phyloP scores from a whole-genome alignment of 53 echinoderm and acorn worm species.

The Arbacia lixula region DNA sequence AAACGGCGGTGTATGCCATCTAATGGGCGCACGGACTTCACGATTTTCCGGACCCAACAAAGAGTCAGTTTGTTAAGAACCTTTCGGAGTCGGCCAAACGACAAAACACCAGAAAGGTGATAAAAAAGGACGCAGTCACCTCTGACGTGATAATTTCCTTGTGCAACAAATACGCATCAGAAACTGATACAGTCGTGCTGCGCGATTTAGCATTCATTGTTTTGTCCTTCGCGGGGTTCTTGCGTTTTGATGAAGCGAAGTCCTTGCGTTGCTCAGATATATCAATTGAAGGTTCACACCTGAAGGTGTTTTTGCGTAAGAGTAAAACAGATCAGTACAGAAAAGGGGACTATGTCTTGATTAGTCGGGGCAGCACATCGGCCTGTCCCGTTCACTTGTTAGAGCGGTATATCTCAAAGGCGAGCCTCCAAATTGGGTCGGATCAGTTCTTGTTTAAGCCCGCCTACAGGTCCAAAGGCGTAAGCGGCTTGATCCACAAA shows the following conservation, averaged over 20 bases:
- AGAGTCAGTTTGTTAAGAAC: slow-evolving; percentile 4
- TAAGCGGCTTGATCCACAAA: background rate
- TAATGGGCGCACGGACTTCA: slow-evolving; percentile 47
- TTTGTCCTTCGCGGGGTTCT: slow-evolving; percentile 32
- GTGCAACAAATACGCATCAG: slow-evolving; percentile 7
- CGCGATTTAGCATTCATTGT: slow-evolving; percentile 35
- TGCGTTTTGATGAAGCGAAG: slow-evolving; percentile 19
- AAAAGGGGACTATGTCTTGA: slow-evolving; percentile 21
- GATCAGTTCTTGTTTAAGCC: slow-evolving; percentile 44
- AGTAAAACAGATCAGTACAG: slow-evolving; percentile 52
- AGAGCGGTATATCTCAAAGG: background rate
- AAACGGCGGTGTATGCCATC: slow-evolving; percentile 44
- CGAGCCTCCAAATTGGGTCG: background rate
- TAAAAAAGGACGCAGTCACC: slow-evolving; percentile 30
- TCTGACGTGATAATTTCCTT: background rate
- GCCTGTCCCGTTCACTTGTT: slow-evolving; percentile 28
- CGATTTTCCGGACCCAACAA: slow-evolving; percentile 22
- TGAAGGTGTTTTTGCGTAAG: background rate
- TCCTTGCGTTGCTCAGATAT: slow-evolving; percentile 20
- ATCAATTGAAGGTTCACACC: background rate
- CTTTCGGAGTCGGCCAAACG: slow-evolving; percentile 30
- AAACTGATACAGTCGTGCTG: background rate
- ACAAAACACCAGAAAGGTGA: background rate
- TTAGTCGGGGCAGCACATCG: background rate
- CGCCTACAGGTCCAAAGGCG: slow-evolving; percentile 1